A percentile compares a stretch with the other conserved stretches of the same genome.
Evolutionary conservation across 2,113 vertebrate genomes (phyloP).

Genomic region (Danionella cerebrum): DNA sequence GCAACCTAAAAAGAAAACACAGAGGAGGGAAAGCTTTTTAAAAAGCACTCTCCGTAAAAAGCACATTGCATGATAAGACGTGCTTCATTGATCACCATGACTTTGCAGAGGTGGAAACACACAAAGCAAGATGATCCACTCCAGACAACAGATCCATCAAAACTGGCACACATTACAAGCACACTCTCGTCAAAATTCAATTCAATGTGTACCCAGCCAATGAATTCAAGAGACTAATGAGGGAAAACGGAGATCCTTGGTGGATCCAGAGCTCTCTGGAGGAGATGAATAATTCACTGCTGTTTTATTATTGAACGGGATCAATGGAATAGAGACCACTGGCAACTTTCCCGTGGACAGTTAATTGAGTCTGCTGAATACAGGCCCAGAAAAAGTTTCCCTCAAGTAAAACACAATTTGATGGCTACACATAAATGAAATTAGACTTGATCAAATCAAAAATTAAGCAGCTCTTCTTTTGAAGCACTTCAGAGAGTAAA

Average conservation of each 20-base stretch:
- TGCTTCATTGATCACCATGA: conserved; percentile 1
- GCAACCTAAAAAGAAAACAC: conserved; percentile 70
- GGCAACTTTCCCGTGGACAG: conserved; percentile 39
- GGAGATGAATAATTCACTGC: conserved; percentile 61
- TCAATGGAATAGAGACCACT: conserved; percentile 47
- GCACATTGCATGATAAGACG: neutral
- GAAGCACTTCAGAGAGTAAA: too few relatives aligned
- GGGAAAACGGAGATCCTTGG: conserved; percentile 48
- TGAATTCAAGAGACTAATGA: conserved; percentile 63
- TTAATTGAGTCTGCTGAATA: conserved; percentile 12
- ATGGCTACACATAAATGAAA: too few relatives aligned
- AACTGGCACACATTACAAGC: neutral
- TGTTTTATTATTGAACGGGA: conserved; percentile 61
- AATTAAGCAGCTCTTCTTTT: too few relatives aligned
- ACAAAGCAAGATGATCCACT: conserved; percentile 14
- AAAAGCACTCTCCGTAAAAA: neutral
- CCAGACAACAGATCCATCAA: conserved; percentile 6
- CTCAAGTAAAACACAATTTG: too few relatives aligned
- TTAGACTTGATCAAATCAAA: too few relatives aligned
- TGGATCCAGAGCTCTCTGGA: conserved; percentile 63
- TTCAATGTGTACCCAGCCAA: conserved; percentile 42
- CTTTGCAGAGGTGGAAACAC: neutral
- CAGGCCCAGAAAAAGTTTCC: too few relatives aligned
- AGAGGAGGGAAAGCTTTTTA: neutral
- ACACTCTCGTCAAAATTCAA: neutral